Percentiles rank a stretch among this genome's conserved stretches.
These are phyloP conservation scores for Drosophila azteca DNA, from an alignment of 1,140 invertebrate species.

Conservation along the genomic window DNA sequence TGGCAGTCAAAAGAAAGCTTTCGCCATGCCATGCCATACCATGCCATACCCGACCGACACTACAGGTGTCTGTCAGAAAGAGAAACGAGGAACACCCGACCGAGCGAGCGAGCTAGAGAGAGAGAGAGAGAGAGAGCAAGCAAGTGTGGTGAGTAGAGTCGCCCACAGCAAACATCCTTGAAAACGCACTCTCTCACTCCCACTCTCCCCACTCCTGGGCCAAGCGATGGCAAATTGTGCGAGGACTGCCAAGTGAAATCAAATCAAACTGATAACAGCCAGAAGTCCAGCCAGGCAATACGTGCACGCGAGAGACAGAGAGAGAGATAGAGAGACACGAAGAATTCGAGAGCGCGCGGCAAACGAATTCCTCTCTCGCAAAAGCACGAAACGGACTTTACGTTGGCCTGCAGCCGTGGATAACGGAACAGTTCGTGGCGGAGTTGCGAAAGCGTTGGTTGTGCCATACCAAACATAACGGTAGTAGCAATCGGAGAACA, in stretches of 20 bases:
- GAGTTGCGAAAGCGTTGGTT: slow-evolving; percentile 76
- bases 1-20: slow-evolving; percentile 58
- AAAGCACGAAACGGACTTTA: slow-evolving; percentile 40
- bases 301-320: slow-evolving; percentile 18
- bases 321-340: slow-evolving; percentile 7
- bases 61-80: slow-evolving; percentile 62
- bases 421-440: slow-evolving; percentile 71
- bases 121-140: slow-evolving; percentile 35
- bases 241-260: slow-evolving; percentile 66
- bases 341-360: not conserved
- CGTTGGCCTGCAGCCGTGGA: slow-evolving; percentile 37
- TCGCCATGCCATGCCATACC: not conserved
- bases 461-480: slow-evolving; percentile 48
- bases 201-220: slow-evolving; percentile 29
- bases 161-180: slow-evolving; percentile 46
- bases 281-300: slow-evolving; percentile 16
- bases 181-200: slow-evolving; percentile 27
- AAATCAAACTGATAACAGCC: slow-evolving; percentile 76
- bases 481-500: not conserved
- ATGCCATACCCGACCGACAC: slow-evolving; percentile 13
- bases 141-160: slow-evolving; percentile 63
- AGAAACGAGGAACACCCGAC: slow-evolving; percentile 25
- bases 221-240: slow-evolving; percentile 68
- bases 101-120: slow-evolving; percentile 15
- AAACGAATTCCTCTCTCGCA: not conserved